These are phyloP conservation scores for Halisarca cf. caerulea DNA, from an alignment of 37 sponge, comb jelly and placozoan species.

Conservation along the genomic window DNA sequence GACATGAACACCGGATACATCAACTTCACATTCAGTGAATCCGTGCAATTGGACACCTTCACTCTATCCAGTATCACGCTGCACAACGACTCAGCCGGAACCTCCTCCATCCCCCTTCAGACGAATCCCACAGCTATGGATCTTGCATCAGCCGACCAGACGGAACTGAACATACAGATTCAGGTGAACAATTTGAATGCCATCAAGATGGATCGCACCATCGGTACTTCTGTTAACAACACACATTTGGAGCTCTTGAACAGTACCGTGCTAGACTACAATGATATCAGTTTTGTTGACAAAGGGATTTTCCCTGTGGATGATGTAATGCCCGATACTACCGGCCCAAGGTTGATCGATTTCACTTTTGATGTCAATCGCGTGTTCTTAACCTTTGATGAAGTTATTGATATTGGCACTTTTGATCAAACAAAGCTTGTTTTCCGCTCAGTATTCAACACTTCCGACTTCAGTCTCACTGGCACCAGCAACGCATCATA, in stretches of 20 bases:
- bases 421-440: slow-evolving; percentile 33
- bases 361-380: slow-evolving; percentile 47
- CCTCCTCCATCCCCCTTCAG: not conserved
- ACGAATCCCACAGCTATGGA: not conserved
- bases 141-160: slow-evolving; percentile 22
- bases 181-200: slow-evolving; percentile 45
- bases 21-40: slow-evolving; percentile 78
- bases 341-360: slow-evolving; percentile 50
- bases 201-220: slow-evolving; percentile 47
- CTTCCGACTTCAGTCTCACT: slow-evolving; percentile 17
- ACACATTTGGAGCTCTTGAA: slow-evolving; percentile 39
- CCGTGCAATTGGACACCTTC: slow-evolving; percentile 61
- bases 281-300: not conserved
- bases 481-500: slow-evolving; percentile 2
- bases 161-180: slow-evolving; percentile 43
- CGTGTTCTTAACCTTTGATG: slow-evolving; percentile 68
- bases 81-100: not conserved
- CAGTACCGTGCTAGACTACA: slow-evolving; percentile 62
- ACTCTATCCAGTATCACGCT: slow-evolving; percentile 46
- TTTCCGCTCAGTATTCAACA: slow-evolving; percentile 43
- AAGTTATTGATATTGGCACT: slow-evolving; percentile 66
- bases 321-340: slow-evolving; percentile 64
- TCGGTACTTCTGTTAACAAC: slow-evolving; percentile 48
- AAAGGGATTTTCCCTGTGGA: slow-evolving; percentile 1
- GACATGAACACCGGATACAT: slow-evolving; percentile 77